Evolutionary conservation across 1,140 invertebrate species (phyloP), one percentile per base, ranked within the genome.

Genomic region (Megalopta genalis): DNA sequence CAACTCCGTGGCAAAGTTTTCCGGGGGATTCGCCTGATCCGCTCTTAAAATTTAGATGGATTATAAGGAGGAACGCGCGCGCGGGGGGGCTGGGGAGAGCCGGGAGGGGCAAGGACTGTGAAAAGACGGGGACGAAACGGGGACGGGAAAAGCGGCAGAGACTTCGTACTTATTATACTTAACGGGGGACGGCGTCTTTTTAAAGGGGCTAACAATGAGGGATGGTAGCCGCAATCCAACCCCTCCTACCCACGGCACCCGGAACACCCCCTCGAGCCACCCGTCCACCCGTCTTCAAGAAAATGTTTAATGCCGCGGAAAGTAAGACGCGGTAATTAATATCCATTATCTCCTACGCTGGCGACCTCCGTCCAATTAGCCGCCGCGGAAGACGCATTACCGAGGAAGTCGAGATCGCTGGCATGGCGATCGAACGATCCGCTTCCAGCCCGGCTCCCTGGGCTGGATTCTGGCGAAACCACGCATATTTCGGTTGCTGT

Each of bases 241-340:
- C 23, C 64, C 60, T n/a, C 62, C 59, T 52, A 64, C 39, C n/a
- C 63, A 69, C 60, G 63, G 68, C 37, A 21, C 42, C 23, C 59
- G 67, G 21, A 12, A 27, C 52, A 23, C 62, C 77, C 21, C 10
- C 14, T 32, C 65, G 25, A 14, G 66, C 49, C 77, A 63, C 46
- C 70, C 62, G 64, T 60, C 72, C 77, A 66, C 70, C 69, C 69
- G 77, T 72, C 84, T 85, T 87, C 76, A 87, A 91, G 91, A 91
- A 91, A 91, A 92, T 93, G 92, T 92, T 93, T 93, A 93, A 92
- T 93, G 91, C 91, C 81, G 89, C 87, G 91, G 91, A 93, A 93
- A 92, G 90, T 91, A 90, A 90, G 89, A 86, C 89, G 88, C 82
- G 86, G 90, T 92, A 93, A 93, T 93, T 93, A 93, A 93, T 93